Percentiles rank a stretch among this genome's conserved stretches.
These are phyloP conservation scores for Ornithorhynchus anatinus DNA, from an alignment of 2,113 vertebrate genomes.

Conservation along the genomic window DNA sequence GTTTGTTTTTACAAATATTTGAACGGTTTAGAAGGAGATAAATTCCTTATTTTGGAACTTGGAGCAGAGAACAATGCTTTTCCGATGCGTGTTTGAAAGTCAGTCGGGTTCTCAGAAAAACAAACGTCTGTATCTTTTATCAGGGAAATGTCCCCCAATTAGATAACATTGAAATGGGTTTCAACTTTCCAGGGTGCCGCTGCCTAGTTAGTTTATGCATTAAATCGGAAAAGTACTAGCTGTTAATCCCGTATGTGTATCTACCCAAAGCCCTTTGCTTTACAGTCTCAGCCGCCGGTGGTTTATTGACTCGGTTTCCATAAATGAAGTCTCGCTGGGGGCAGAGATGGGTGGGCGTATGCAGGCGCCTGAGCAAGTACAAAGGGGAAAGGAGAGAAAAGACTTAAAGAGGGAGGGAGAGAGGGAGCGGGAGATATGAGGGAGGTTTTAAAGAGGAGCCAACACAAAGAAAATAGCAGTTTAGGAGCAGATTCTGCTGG, in stretches of 20 bases:
- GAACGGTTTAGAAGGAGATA: background rate
- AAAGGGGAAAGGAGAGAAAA: too few relatives aligned
- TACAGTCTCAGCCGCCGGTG: background rate
- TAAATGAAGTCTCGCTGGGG: background rate
- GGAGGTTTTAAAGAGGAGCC: background rate
- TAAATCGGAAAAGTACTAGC: background rate
- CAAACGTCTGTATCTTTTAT: constrained; percentile 5
- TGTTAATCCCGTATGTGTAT: background rate
- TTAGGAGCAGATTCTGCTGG: background rate
- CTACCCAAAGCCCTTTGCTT: background rate
- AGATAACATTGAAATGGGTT: background rate
- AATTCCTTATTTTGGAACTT: background rate
- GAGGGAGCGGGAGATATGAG: accelerated
- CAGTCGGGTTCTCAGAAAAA: background rate
- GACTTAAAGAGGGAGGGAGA: too few relatives aligned
- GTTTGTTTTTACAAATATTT: background rate
- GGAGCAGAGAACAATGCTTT: background rate
- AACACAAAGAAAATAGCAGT: background rate
- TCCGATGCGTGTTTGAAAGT: too few relatives aligned
- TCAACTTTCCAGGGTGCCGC: background rate
- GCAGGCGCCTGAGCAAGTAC: accelerated
- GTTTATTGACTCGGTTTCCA: background rate
- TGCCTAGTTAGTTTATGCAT: background rate
- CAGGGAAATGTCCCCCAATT: background rate
- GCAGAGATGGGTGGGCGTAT: accelerated